Conservation (phyloP, 2,113 vertebrate genomes). For the Rhynchomys soricoides region DNA sequence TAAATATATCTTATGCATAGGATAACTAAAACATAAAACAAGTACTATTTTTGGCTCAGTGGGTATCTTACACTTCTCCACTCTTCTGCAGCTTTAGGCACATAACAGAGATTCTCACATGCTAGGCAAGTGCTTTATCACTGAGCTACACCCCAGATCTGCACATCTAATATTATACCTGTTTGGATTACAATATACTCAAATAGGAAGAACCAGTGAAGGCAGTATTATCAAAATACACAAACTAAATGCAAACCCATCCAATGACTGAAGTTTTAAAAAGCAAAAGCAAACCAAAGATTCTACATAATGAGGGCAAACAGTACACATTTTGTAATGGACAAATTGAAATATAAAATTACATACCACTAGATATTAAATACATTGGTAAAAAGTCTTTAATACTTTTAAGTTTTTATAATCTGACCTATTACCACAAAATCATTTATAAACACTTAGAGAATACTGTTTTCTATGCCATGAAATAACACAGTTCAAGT, state of each 20-base stretch:
- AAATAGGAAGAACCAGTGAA: not conserved
- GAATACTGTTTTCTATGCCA: not conserved
- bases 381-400: not conserved
- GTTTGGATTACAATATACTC: not conserved
- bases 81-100: not conserved
- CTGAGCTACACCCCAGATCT: not conserved
- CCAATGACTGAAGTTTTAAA: not conserved
- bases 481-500: not conserved
- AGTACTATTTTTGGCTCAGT: not conserved
- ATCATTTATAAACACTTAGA: slow-evolving; percentile 24
- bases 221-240: not conserved
- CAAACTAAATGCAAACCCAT: not conserved
- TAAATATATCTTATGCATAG: not conserved
- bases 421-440: not conserved
- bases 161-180: not conserved
- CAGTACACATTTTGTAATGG: not conserved
- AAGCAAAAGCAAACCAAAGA: slow-evolving; percentile 27
- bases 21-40: slow-evolving; percentile 24
- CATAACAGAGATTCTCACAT: not conserved
- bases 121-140: not conserved
- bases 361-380: slow-evolving; percentile 13
- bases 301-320: not conserved
- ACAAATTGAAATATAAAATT: not conserved
- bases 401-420: slow-evolving; percentile 6
- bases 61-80: not conserved